Conservation (phyloP, 2,113 vertebrate genomes). For the Erythrolamprus reginae region DNA sequence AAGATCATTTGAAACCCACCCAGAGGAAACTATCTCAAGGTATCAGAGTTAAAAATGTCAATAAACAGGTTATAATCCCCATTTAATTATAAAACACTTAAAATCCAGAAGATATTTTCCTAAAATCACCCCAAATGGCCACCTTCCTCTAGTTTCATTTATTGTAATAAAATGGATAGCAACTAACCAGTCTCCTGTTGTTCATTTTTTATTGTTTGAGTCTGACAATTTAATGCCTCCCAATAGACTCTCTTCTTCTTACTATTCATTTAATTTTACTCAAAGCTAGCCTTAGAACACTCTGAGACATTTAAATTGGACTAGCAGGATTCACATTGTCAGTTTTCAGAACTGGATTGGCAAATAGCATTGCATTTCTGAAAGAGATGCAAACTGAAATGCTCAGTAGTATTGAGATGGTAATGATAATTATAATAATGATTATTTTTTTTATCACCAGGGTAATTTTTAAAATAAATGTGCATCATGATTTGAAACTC, state of each 20-base stretch:
- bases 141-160: background rate
- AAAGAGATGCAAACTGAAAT: constrained; percentile 19
- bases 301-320: constrained; percentile 48
- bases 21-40: background rate
- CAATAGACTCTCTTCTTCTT: background rate
- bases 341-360: constrained; percentile 55
- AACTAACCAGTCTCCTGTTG: background rate
- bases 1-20: constrained; percentile 11
- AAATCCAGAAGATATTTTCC: background rate
- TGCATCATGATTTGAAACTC: constrained; percentile 9
- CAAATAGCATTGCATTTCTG: constrained; percentile 33
- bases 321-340: constrained; percentile 49
- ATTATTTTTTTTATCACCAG: background rate
- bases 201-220: background rate
- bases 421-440: background rate
- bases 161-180: background rate
- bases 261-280: background rate
- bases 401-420: constrained; percentile 31
- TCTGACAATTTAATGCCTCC: constrained; percentile 2
- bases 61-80: background rate
- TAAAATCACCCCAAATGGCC: background rate
- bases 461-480: constrained; percentile 36
- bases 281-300: background rate
- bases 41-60: constrained; percentile 11
- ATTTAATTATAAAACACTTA: constrained; percentile 3